Base-by-base conservation (phyloP, 2,797 vertebrate species). In the Diplodus sargus region DNA sequence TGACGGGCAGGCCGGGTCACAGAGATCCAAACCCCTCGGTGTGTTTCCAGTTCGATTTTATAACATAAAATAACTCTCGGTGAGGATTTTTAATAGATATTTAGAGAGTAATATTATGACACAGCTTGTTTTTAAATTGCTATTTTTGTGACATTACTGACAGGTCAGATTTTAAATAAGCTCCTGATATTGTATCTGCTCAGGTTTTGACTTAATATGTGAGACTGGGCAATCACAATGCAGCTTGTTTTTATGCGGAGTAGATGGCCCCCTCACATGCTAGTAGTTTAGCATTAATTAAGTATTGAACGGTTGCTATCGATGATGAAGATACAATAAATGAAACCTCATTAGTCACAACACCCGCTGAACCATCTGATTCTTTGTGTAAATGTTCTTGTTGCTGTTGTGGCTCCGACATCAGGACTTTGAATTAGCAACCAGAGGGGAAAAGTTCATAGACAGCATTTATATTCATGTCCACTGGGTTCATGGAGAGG, bases 401-500 rank as follows among this genome's bases (percentile, higher is more conserved):
- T 74, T 47, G 23, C 58, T 52, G 10, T 57, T 22, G 47, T 18
- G 47, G 25, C 30, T 79, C 17, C 56, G 47, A 20, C 64, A 52
- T 47, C n/a, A 8, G 18, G 23, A 53, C 28, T 65, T 5, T 58
- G 23, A 70, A 47, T 51, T 28, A 23, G 8, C 47, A 58, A 30
- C 47, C n/a, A 20, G 58, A 68, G 52, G 66, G 30, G 34, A 53
- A 43, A 64, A 30, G 30, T 59, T 69, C 18, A 67, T 47, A 22
- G 60, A 58, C 22, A 53, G 39, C 28, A 71, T 74, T 70, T 64
- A n/a, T 63, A 56, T 64, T 74, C 28, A 72, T 66, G 53, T 30
- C 4, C 34, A 34, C 1, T 0, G 59, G 52, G 53, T 79, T 79
- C 62, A 74, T 23, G 7, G 3, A 67, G 59, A 69, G 51, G 45